Conservation (phyloP, 1,140 invertebrate species). For the Tetramorium parvispinum region DNA sequence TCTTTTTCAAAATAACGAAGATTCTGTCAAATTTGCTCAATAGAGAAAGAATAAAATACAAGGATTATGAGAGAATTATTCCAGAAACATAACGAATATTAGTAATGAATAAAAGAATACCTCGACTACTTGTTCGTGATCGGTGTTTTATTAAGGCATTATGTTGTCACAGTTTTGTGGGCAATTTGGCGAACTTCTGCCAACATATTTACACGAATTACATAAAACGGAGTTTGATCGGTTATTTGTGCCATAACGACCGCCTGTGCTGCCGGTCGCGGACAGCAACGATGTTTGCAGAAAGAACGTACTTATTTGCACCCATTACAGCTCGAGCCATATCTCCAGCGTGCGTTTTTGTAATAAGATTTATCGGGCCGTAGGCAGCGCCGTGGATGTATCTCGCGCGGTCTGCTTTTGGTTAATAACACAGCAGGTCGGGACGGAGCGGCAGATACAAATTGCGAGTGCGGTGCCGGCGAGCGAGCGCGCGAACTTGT, state of each 20-base stretch:
- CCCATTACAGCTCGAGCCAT: constrained; percentile 4
- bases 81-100: background rate
- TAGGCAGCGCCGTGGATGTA: constrained; percentile 22
- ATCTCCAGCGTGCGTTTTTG: constrained; percentile 26
- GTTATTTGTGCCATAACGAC: constrained; percentile 9
- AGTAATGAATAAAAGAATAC: background rate
- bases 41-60: background rate
- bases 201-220: background rate
- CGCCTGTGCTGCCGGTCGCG: background rate
- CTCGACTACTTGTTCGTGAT: no score
- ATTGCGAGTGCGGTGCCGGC: constrained; percentile 29
- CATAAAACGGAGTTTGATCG: constrained; percentile 3
- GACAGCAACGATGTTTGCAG: constrained; percentile 15
- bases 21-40: background rate
- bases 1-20: background rate
- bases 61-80: background rate
- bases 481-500: constrained; percentile 18
- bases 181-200: background rate
- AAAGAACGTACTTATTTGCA: constrained; percentile 40
- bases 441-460: constrained; percentile 51
- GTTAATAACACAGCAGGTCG: constrained; percentile 58
- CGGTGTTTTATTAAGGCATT: background rate
- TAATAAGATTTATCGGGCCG: constrained; percentile 49
- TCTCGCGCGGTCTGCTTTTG: constrained; percentile 47
- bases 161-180: background rate